Evolutionary conservation across 2,888 invertebrate genomes (phyloP), one percentile per base, ranked within the genome.

Genomic region (Gisinianus flammeolus): DNA sequence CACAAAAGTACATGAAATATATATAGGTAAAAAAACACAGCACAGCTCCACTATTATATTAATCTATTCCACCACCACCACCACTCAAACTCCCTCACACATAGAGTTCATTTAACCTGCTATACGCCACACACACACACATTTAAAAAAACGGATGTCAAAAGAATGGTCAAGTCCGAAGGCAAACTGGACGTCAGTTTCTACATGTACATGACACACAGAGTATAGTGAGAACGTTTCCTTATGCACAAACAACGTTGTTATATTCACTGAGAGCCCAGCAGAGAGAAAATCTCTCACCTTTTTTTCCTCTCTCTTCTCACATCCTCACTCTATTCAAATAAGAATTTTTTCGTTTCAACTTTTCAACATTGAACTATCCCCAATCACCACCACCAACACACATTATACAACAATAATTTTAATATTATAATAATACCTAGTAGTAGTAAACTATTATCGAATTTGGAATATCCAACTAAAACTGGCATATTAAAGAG

Each of bases 121-220:
- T 54, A 54, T n/a, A 16, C 54, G 16, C n/a, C n/a, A 54, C 8
- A 54, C 54, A n/a, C 16, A 19, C n/a, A 66, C 30, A 24, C 44
- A 35, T 22, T 31, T 33, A 72, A 72, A 72, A 68, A 72, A 72
- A 58, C 62, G 58, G 62, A 72, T 72, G 72, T 72, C 72, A 72
- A n/a, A n/a, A 72, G 72, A 72, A 72, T 62, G 72, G 58, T 72
- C 72, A 72, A 31, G 72, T 31, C 58, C 62, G 62, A 72, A 68
- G 35, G 68, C 68, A 68, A 28, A 56, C 56, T 22, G 1, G 24
- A 30, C 72, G 26, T 54, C 5, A 70, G 26, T 16, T 44, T 33
- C 19, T 28, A 19, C 3, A 66, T 6, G 31, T 54, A n/a, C n/a
- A 54, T n/a, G n/a, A n/a, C n/a, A n/a, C n/a, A n/a, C n/a, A n/a